Conservation (phyloP, 2,888 invertebrate genomes). For the Atrina japonica region DNA sequence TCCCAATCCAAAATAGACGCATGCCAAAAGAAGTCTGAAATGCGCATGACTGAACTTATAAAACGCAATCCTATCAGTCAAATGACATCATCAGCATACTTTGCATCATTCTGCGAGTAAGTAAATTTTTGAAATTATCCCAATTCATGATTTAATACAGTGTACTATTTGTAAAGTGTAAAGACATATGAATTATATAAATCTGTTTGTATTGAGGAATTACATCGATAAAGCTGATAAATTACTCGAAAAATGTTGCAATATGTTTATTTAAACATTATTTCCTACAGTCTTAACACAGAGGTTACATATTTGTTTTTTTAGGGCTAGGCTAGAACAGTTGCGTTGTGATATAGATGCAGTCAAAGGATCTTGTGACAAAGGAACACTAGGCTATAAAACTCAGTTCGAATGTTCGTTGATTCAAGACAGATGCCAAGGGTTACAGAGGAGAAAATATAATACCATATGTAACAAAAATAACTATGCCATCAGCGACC, state of each 20-base stretch:
- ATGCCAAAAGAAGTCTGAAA: constrained; percentile 54
- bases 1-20: constrained; percentile 45
- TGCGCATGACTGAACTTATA: constrained; percentile 54
- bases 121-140: constrained; percentile 18
- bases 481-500: constrained; percentile 42
- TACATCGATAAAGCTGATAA: no score
- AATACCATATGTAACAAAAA: constrained; percentile 55
- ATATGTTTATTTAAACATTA: no score
- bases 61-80: constrained; percentile 49
- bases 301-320: no score
- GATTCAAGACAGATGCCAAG: constrained; percentile 58
- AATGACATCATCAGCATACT: constrained; percentile 56
- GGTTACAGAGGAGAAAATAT: constrained; percentile 50
- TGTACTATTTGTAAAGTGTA: no score
- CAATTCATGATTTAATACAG: no score
- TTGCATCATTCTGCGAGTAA: constrained; percentile 61
- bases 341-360: constrained; percentile 58
- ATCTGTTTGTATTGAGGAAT: no score
- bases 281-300: no score
- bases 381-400: constrained; percentile 53
- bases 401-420: constrained; percentile 59
- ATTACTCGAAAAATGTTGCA: no score
- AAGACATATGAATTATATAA: no score
- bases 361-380: constrained; percentile 46
- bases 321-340: constrained; percentile 57